These are phyloP conservation scores for Loripinus fragilis DNA, from an alignment of 2,888 invertebrate genomes.

Conservation along the genomic window DNA sequence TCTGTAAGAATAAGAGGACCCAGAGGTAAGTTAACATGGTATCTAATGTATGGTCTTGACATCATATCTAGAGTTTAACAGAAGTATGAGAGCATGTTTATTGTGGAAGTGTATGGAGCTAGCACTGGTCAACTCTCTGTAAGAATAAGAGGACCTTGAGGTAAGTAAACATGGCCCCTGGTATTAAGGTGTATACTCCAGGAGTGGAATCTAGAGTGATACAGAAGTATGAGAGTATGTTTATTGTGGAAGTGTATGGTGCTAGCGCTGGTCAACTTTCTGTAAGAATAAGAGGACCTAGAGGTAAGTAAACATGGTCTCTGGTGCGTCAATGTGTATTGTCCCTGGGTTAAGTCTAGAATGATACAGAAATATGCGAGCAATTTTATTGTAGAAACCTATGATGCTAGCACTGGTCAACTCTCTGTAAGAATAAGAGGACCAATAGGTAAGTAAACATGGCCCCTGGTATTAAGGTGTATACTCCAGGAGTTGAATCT, in stretches of 20 bases:
- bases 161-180: too few species aligned
- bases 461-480: not conserved
- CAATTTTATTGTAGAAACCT: conserved; percentile 98
- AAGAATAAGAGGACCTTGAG: conserved; percentile 98
- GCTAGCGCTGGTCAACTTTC: conserved; percentile 99
- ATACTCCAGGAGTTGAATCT: too few species aligned
- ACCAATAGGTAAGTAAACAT: conserved; percentile 89
- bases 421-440: conserved; percentile 98
- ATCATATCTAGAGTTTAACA: conserved; percentile 99
- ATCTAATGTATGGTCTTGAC: conserved; percentile 99
- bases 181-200: too few species aligned
- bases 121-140: conserved; percentile 99
- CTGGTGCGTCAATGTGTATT: conserved; percentile 97
- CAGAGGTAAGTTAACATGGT: conserved; percentile 89
- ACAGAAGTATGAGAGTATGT: conserved; percentile 98
- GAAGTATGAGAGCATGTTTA: conserved; percentile 98
- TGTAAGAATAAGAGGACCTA: conserved; percentile 98
- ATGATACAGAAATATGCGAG: conserved; percentile 98
- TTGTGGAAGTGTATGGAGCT: conserved; percentile 99
- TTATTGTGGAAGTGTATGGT: conserved; percentile 99
- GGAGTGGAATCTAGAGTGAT: conserved; percentile 99
- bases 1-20: conserved; percentile 99
- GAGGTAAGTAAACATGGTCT: conserved; percentile 88
- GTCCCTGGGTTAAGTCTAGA: conserved; percentile 99
- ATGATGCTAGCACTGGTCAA: conserved; percentile 99